Evolutionary conservation across 2,113 vertebrate species (phyloP).

Genomic region (Crocuta crocuta): DNA sequence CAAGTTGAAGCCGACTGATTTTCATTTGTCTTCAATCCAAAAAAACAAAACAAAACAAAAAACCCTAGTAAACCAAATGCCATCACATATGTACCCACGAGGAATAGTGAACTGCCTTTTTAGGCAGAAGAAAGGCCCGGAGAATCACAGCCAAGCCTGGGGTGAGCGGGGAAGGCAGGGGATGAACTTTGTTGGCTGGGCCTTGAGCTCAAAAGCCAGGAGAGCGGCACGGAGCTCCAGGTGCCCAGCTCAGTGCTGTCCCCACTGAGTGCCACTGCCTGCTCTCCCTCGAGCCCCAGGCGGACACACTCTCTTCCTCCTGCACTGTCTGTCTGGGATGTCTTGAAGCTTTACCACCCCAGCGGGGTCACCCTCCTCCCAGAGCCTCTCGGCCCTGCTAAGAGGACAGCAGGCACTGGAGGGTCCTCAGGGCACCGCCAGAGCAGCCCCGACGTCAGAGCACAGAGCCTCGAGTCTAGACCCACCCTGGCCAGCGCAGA

Average conservation of each 20-base stretch:
- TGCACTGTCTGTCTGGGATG: background rate
- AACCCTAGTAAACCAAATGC: background rate
- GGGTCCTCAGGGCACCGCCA: background rate
- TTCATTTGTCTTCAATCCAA: slow-evolving; percentile 53
- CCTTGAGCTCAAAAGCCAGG: background rate
- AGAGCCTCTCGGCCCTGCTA: background rate
- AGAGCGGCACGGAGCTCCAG: fast-evolving
- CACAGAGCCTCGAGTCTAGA: background rate
- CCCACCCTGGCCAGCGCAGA: background rate
- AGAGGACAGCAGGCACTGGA: background rate
- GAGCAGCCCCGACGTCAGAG: background rate
- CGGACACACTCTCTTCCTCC: background rate
- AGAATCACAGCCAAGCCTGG: background rate
- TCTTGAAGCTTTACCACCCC: background rate
- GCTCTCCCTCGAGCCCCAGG: background rate
- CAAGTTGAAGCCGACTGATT: background rate
- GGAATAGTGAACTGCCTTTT: slow-evolving; percentile 3
- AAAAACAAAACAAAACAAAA: background rate
- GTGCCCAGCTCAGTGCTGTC: background rate
- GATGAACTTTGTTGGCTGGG: background rate
- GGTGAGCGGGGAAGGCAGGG: background rate
- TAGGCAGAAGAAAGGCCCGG: background rate
- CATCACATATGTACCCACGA: background rate
- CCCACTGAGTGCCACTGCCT: background rate
- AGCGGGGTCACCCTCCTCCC: background rate